A percentile compares a stretch with the other conserved stretches of the same genome.
phyloP scores from a whole-genome alignment of 2,888 invertebrate genomes.

The Mythimna albipuncta region DNA sequence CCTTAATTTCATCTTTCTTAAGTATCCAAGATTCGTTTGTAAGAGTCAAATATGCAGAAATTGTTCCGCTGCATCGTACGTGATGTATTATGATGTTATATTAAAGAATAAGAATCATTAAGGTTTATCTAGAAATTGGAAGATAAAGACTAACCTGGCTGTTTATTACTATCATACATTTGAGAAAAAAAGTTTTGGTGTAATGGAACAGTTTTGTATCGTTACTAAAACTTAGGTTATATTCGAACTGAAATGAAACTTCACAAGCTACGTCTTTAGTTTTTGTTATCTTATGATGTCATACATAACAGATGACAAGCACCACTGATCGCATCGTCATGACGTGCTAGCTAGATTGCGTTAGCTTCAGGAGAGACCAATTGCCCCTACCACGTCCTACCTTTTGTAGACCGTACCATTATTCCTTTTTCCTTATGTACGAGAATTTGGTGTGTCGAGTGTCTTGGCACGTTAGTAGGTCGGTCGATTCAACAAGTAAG shows the following conservation, averaged over 20 bases:
- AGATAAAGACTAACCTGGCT: neutral
- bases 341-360: constrained; percentile 4
- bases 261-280: neutral
- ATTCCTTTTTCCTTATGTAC: constrained; percentile 65
- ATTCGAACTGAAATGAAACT: neutral
- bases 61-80: too few species aligned
- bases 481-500: constrained; percentile 91
- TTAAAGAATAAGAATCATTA: neutral
- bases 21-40: too few species aligned
- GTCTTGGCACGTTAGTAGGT: constrained; percentile 88
- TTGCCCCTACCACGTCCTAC: constrained; percentile 52
- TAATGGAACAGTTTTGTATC: neutral
- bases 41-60: too few species aligned
- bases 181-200: too few species aligned
- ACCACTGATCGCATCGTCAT: neutral
- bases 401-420: constrained; percentile 54
- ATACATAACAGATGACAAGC: neutral
- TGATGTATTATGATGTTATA: neutral
- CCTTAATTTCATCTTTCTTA: too few species aligned
- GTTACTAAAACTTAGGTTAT: neutral
- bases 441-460: constrained; percentile 76
- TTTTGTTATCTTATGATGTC: neutral
- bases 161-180: too few species aligned
- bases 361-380: constrained; percentile 37
- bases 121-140: neutral